Conservation (phyloP, 2,113 vertebrate species). For the Zootoca vivipara region DNA sequence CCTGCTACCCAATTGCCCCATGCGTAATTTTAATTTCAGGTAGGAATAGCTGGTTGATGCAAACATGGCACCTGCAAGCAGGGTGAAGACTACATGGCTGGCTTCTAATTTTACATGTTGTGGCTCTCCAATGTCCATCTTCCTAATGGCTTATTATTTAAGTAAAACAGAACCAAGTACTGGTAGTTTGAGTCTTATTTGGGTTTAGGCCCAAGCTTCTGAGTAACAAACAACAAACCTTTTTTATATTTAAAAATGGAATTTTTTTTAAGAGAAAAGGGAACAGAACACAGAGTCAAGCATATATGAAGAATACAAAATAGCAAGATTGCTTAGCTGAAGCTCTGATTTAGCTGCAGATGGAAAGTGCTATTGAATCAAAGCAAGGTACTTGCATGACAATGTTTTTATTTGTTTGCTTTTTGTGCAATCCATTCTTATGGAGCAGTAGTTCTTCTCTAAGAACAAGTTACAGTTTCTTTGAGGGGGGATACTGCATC, state of each 20-base stretch:
- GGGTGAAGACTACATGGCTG: neutral
- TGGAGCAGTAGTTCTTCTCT: neutral
- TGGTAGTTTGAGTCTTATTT: neutral
- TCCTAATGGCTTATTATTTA: constrained; percentile 2
- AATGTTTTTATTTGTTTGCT: neutral
- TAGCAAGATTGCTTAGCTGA: neutral
- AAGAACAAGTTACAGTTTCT: neutral
- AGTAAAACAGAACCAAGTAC: neutral
- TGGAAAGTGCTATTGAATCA: neutral
- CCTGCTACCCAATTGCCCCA: neutral
- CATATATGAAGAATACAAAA: neutral
- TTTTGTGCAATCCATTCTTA: neutral
- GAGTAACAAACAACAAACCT: neutral
- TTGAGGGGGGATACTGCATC: neutral
- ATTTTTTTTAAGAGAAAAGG: neutral
- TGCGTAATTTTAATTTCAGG: neutral
- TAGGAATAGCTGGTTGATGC: neutral
- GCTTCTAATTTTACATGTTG: neutral
- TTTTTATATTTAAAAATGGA: neutral
- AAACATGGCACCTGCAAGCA: neutral
- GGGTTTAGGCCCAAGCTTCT: neutral
- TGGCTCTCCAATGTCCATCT: neutral
- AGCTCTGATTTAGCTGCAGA: neutral
- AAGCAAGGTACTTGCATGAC: neutral
- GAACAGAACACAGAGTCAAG: neutral